These are phyloP conservation scores for Oedothorax gibbosus DNA, from an alignment of 1,140 invertebrate species.

Conservation along the genomic window DNA sequence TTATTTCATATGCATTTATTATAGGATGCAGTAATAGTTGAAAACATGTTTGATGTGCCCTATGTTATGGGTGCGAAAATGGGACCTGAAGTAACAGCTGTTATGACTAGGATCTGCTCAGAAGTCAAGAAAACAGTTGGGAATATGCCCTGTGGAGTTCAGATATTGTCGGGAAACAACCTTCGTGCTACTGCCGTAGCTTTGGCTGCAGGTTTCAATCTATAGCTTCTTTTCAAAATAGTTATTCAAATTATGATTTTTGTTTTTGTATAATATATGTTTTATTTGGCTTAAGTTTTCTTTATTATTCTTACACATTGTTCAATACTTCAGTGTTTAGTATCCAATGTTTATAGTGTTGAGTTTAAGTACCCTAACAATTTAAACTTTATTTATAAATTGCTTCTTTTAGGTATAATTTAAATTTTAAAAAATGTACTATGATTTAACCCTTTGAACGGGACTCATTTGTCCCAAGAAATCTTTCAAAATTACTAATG, in stretches of 20 bases:
- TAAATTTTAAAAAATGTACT: too few species aligned
- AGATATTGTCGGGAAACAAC: constrained; percentile 83
- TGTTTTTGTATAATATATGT: not conserved
- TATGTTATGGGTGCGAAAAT: constrained; percentile 75
- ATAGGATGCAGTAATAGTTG: constrained; percentile 82
- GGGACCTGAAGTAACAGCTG: constrained; percentile 78
- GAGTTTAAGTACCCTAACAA: not conserved
- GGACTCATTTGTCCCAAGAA: too few species aligned
- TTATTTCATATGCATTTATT: too few species aligned
- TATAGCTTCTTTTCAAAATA: not conserved
- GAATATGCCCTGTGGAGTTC: constrained; percentile 74
- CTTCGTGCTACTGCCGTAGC: constrained; percentile 82
- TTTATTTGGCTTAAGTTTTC: not conserved
- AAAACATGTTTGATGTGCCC: constrained; percentile 90
- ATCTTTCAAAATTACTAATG: too few species aligned
- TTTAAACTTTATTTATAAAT: too few species aligned
- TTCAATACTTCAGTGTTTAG: not conserved
- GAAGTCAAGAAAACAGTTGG: constrained; percentile 73
- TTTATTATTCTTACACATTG: not conserved
- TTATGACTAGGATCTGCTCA: constrained; percentile 76
- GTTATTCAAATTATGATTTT: constrained; percentile 24
- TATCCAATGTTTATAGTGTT: not conserved
- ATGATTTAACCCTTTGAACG: too few species aligned
- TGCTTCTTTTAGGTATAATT: too few species aligned
- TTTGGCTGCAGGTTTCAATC: constrained; percentile 72